These are phyloP conservation scores for Drosophila oshimai DNA, from an alignment of 1,140 invertebrate genomes.

Conservation along the genomic window DNA sequence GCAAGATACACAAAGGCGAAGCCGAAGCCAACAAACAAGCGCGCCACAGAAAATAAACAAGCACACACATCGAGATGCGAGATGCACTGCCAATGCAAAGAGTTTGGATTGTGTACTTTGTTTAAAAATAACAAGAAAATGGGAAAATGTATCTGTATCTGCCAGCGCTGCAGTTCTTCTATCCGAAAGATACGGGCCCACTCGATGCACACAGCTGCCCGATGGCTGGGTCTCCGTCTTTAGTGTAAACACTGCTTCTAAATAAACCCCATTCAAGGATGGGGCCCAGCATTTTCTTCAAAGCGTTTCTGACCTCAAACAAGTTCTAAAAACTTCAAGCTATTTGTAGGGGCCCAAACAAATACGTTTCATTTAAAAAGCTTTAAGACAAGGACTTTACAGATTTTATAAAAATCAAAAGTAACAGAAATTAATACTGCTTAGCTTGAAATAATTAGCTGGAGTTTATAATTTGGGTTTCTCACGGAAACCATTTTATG, in stretches of 20 bases:
- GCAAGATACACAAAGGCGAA: constrained; percentile 43
- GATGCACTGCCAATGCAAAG: constrained; percentile 14
- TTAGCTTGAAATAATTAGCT: too few relatives aligned
- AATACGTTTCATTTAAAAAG: background rate
- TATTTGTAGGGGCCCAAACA: background rate
- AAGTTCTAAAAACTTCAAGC: constrained; percentile 4
- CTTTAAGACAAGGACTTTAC: background rate
- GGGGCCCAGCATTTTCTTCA: constrained; percentile 4
- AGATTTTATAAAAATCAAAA: too few relatives aligned
- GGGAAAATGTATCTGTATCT: constrained; percentile 36
- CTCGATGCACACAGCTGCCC: constrained; percentile 33
- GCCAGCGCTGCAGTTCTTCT: constrained; percentile 16
- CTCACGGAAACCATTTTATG: too few relatives aligned
- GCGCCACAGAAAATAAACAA: constrained; percentile 37
- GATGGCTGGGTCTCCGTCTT: background rate
- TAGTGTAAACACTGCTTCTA: constrained; percentile 26
- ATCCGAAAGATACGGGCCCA: constrained; percentile 36
- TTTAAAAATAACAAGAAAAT: constrained; percentile 59
- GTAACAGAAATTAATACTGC: too few relatives aligned
- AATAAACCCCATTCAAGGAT: constrained; percentile 36
- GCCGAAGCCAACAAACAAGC: constrained; percentile 32
- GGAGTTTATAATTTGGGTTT: too few relatives aligned
- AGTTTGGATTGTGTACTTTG: constrained; percentile 39
- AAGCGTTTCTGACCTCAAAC: constrained; percentile 28
- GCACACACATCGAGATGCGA: background rate